These are phyloP conservation scores for Elanoides forficatus DNA, from an alignment of 2,113 vertebrate species.

Conservation along the genomic window DNA sequence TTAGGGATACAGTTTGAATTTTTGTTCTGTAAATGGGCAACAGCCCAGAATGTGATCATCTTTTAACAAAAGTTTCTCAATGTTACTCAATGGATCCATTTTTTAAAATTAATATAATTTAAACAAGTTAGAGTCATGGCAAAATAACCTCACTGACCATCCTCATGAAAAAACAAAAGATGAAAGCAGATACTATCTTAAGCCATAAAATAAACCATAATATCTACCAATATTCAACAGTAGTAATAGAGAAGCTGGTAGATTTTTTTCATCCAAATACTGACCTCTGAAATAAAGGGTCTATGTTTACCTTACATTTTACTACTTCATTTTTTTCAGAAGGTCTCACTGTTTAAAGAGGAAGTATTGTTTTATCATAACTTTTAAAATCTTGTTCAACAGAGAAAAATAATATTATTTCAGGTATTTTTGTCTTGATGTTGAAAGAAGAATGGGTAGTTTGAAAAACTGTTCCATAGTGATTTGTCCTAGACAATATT, in stretches of 20 bases:
- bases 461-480: neutral
- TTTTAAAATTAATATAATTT: neutral
- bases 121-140: neutral
- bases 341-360: neutral
- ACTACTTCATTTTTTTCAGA: neutral
- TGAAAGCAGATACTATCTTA: neutral
- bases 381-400: neutral
- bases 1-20: neutral
- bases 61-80: neutral
- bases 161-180: neutral
- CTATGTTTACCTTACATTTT: neutral
- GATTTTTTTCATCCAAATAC: neutral
- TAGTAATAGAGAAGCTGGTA: neutral
- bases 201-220: neutral
- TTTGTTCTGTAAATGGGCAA: neutral
- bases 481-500: neutral
- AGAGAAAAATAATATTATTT: neutral
- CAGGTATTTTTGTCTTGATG: neutral
- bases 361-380: neutral
- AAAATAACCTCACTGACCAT: neutral
- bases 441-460: neutral
- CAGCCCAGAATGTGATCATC: neutral
- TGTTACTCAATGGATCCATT: neutral
- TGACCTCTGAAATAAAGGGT: neutral
- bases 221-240: neutral